Percentiles rank a stretch among this genome's conserved stretches.
phyloP scores from a whole-genome alignment of 2,888 invertebrate species.

The Isotomurus palustris region DNA sequence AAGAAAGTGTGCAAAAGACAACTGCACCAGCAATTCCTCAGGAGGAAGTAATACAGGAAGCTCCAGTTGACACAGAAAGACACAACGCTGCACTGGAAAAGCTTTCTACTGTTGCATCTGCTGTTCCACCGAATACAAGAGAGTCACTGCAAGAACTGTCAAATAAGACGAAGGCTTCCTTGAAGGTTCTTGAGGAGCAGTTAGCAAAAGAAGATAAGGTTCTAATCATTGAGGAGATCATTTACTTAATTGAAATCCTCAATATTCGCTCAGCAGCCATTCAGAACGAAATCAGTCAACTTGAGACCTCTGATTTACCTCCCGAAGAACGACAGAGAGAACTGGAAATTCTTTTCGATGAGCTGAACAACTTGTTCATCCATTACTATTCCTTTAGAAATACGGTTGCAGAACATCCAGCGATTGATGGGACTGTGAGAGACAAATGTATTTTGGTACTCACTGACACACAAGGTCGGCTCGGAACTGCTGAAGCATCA shows the following conservation, averaged over 20 bases:
- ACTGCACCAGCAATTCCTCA: too few species aligned
- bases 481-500: too few species aligned
- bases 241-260: slow-evolving; percentile 70
- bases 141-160: slow-evolving; percentile 10
- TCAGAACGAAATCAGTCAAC: slow-evolving; percentile 66
- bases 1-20: too few species aligned
- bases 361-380: slow-evolving; percentile 51
- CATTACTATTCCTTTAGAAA: slow-evolving; percentile 60
- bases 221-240: slow-evolving; percentile 57
- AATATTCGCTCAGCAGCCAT: slow-evolving; percentile 81
- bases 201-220: slow-evolving; percentile 47
- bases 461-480: too few species aligned
- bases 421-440: slow-evolving; percentile 1
- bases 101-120: too few species aligned
- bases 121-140: too few species aligned
- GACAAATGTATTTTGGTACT: too few species aligned
- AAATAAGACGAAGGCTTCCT: neutral
- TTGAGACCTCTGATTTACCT: slow-evolving; percentile 50
- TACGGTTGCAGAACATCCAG: slow-evolving; percentile 48
- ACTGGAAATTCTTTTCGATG: slow-evolving; percentile 49
- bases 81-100: too few species aligned
- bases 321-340: slow-evolving; percentile 17
- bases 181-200: neutral
- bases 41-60: too few species aligned
- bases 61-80: too few species aligned